A percentile compares a stretch with the other conserved stretches of the same genome.
Evolutionary conservation across 2,113 vertebrate genomes (phyloP).

Genomic region (Atractosteus spatula): DNA sequence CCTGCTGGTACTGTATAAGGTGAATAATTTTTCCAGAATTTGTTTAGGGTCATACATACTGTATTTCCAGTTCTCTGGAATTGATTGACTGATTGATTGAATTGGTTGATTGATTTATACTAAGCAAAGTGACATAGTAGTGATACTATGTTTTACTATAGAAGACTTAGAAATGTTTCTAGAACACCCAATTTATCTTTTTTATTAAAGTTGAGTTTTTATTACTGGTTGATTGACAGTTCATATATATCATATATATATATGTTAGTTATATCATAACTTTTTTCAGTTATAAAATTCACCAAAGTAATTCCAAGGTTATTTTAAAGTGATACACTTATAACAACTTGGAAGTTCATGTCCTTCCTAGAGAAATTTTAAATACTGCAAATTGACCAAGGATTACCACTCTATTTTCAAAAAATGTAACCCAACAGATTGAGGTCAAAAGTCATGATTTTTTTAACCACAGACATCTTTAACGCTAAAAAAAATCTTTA

Average conservation of each 20-base stretch:
- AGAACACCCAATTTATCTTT: background rate
- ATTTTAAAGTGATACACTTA: background rate
- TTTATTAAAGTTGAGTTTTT: too few relatives aligned
- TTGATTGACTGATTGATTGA: too few relatives aligned
- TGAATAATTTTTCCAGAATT: too few relatives aligned
- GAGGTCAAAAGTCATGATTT: background rate
- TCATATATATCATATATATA: too few relatives aligned
- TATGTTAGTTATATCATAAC: background rate
- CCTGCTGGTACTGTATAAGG: too few relatives aligned
- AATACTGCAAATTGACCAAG: slow-evolving; percentile 3
- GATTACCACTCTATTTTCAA: background rate
- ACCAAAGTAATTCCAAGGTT: background rate
- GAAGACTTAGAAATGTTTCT: background rate
- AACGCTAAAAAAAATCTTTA: background rate
- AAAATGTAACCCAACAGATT: background rate
- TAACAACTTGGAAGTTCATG: background rate
- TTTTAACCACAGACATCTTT: too few relatives aligned
- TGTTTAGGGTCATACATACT: too few relatives aligned
- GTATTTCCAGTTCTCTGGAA: too few relatives aligned
- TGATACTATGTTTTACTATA: slow-evolving; percentile 1
- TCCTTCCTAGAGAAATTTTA: slow-evolving; percentile 1
- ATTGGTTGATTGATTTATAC: too few relatives aligned
- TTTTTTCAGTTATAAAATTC: background rate
- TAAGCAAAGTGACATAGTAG: too few relatives aligned
- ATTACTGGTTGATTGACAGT: too few relatives aligned